These are phyloP conservation scores for Leucophenga montana DNA, from an alignment of 2,888 invertebrate genomes.

Conservation along the genomic window DNA sequence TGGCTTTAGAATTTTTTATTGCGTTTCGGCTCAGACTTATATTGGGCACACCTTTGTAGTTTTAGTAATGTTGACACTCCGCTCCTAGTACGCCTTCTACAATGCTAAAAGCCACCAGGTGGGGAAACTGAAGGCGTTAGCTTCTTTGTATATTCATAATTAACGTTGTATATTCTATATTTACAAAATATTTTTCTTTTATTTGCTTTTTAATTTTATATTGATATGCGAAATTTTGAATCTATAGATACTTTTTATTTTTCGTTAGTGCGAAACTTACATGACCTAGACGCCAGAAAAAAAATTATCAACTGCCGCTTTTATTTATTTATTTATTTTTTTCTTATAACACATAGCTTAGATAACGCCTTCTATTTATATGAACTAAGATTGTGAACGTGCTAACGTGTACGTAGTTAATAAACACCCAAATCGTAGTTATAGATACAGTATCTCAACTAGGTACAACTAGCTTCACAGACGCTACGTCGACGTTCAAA, in stretches of 20 bases:
- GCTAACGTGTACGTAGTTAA: too few species aligned
- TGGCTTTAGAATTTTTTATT: constrained; percentile 54
- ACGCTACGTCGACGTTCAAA: too few species aligned
- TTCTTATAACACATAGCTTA: not conserved
- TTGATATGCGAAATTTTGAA: constrained; percentile 54
- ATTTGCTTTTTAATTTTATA: constrained; percentile 62
- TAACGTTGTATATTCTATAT: not conserved
- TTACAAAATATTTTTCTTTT: constrained; percentile 37
- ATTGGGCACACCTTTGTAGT: constrained; percentile 5
- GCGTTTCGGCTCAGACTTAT: constrained; percentile 37
- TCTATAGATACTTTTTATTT: not conserved
- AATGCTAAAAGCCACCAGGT: too few species aligned
- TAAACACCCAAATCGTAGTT: too few species aligned
- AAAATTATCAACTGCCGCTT: constrained; percentile 10
- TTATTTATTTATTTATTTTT: not conserved
- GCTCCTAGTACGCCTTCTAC: too few species aligned
- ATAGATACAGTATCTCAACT: too few species aligned
- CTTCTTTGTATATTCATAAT: too few species aligned
- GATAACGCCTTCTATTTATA: not conserved
- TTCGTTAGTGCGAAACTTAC: not conserved
- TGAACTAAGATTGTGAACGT: too few species aligned
- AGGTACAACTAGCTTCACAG: too few species aligned
- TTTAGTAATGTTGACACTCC: not conserved
- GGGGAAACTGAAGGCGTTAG: not conserved
- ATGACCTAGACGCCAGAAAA: constrained; percentile 13